A percentile compares a stretch with the other conserved stretches of the same genome.
These are phyloP conservation scores for Chymomyza caudatula DNA, from an alignment of 2,888 invertebrate species.

Conservation along the genomic window DNA sequence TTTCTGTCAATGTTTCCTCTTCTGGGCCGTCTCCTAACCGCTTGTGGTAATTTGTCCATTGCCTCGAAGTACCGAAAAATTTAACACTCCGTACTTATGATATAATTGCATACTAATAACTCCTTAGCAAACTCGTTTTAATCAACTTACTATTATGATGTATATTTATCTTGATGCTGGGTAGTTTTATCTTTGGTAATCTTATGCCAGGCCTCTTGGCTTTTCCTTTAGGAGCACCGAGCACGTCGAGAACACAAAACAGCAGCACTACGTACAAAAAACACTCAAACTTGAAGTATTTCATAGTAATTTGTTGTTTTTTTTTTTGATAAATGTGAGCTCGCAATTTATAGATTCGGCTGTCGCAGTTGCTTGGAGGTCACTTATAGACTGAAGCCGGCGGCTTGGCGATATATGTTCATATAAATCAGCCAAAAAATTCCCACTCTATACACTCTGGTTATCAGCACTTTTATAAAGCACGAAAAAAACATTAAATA, in stretches of 20 bases:
- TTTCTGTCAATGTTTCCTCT: too few species aligned
- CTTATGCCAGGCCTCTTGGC: neutral
- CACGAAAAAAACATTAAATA: neutral
- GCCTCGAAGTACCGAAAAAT: too few species aligned
- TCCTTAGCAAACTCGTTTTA: too few species aligned
- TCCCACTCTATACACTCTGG: neutral
- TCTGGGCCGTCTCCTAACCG: too few species aligned
- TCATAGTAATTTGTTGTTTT: slow-evolving; percentile 33
- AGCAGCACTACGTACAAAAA: slow-evolving; percentile 28
- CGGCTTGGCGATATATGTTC: neutral
- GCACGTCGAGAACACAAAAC: slow-evolving; percentile 29
- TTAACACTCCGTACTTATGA: neutral
- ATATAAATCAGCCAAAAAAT: neutral
- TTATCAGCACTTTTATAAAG: neutral
- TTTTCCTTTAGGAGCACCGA: slow-evolving; percentile 38
- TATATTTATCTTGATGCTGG: slow-evolving; percentile 46
- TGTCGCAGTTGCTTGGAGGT: neutral
- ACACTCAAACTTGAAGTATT: slow-evolving; percentile 45
- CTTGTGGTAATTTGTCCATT: too few species aligned
- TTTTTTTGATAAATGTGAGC: neutral
- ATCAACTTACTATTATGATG: slow-evolving; percentile 53
- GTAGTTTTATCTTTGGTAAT: slow-evolving; percentile 15
- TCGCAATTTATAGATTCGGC: neutral
- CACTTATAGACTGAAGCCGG: slow-evolving; percentile 18
- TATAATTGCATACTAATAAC: neutral